Percentiles rank a stretch among this genome's conserved stretches.
Conservation (phyloP, 2,797 vertebrate genomes). For the Scomberomorus guttatus region DNA sequence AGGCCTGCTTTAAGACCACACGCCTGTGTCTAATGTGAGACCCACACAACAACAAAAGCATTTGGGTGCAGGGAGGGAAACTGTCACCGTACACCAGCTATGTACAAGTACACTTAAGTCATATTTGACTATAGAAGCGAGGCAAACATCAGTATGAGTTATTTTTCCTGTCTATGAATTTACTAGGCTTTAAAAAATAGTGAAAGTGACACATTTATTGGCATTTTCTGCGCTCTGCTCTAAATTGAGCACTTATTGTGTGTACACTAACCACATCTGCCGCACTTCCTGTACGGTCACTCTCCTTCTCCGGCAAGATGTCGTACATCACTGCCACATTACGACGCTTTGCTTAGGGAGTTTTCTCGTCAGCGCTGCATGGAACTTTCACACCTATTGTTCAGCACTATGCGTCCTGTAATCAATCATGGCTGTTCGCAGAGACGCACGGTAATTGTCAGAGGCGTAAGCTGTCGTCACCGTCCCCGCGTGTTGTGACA, state of each 20-base stretch:
- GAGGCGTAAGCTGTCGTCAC: constrained; percentile 74
- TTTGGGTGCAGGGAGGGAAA: constrained; percentile 1
- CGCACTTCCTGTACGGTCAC: constrained; percentile 22
- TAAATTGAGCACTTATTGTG: neutral
- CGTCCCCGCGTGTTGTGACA: constrained; percentile 76
- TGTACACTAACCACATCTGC: constrained; percentile 14
- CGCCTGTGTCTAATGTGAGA: neutral
- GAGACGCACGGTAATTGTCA: constrained; percentile 61
- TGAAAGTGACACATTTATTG: constrained; percentile 12
- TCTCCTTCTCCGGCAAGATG: constrained; percentile 25
- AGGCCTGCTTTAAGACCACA: constrained; percentile 7
- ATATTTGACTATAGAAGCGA: constrained; percentile 16
- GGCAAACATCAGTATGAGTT: neutral
- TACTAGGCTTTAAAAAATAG: constrained; percentile 18
- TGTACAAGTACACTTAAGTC: constrained; percentile 2
- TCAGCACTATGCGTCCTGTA: constrained; percentile 59
- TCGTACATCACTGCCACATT: constrained; percentile 42
- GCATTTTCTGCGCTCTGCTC: neutral
- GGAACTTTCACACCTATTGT: constrained; percentile 74
- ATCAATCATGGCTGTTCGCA: constrained; percentile 78
- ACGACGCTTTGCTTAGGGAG: constrained; percentile 46
- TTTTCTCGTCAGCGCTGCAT: constrained; percentile 47
- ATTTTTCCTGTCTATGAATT: constrained; percentile 6
- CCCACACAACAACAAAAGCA: neutral
- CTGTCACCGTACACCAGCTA: neutral